These are phyloP conservation scores for Hypotaenidia okinawae DNA, from an alignment of 2,797 vertebrate species.

Conservation along the genomic window DNA sequence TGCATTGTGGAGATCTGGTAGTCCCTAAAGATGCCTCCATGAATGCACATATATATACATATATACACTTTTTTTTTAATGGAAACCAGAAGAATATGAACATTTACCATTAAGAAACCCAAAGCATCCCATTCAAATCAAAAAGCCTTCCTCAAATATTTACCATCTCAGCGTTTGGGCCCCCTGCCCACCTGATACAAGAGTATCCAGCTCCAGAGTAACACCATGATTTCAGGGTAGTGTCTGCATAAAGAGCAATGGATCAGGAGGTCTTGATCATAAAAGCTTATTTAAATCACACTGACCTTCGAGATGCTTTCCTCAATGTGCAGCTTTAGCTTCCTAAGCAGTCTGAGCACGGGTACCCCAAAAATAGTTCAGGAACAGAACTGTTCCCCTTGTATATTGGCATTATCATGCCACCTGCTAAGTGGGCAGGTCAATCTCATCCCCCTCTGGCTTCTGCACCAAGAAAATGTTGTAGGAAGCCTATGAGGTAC, in stretches of 20 bases:
- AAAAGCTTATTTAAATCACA: background rate
- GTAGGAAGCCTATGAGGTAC: background rate
- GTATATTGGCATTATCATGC: background rate
- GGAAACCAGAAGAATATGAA: fast-evolving
- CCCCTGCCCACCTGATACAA: background rate
- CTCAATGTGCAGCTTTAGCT: background rate
- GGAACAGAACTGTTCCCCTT: background rate
- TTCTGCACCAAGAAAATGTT: background rate
- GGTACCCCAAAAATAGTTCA: background rate
- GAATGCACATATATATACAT: background rate
- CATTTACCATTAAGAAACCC: background rate
- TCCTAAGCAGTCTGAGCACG: background rate
- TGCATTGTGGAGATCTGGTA: no score
- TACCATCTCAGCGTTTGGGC: no score
- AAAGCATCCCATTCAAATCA: background rate
- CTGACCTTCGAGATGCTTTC: background rate
- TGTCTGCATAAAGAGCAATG: background rate
- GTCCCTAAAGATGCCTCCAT: background rate
- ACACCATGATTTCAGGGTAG: fast-evolving
- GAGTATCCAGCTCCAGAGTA: background rate
- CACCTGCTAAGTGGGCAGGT: background rate
- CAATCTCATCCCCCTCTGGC: background rate
- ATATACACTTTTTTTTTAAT: background rate
- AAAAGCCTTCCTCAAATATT: background rate
- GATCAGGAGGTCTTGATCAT: no score